Base-by-base conservation (phyloP, 2,797 vertebrate genomes). In the Martes flavigula region DNA sequence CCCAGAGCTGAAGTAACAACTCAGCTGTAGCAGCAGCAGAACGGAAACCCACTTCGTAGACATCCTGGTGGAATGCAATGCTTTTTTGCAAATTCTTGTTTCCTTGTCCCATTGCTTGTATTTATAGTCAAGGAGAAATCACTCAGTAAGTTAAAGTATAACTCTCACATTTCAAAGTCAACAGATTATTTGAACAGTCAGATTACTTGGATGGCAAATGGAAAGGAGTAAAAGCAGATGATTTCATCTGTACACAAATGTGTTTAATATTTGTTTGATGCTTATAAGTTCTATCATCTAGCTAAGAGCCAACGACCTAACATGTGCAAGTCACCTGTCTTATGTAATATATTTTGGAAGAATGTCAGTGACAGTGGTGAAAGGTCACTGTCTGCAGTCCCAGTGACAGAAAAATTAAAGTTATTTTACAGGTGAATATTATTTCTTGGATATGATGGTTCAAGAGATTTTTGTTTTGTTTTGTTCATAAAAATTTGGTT, bases 1-100 rank as follows among this genome's bases (percentile, higher is more conserved):
- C 4, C 81, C 90, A 4, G 18, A 1, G 1, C 58, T 93, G 83
- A 97, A 98, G 62, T 60, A 98, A 64, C 93, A 75, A 94, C 35
- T 48, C 0, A 96, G 0, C 0, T 51, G 96, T 30, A 98, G 66
- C 46, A 98, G 70, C 60, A 98, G 92, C 11, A 40, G 15, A 5
- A 73, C 0, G 56, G n/a, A 83, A 64, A 84, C 0, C 60, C 86
- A 95, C 23, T 81, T 79, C 7, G 10, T 0, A 64, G 64, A 11
- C 96, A 94, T 97, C 35, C 60, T 6, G 60, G 10, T 64, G 10
- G 13, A 35, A 15, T 10, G 5, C 0, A 70, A 18, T 25, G 0
- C 17, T 51, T 51, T 17, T 51, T 51, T 51, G 4, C 51, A 6
- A 51, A 51, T 51, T 17, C 17, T 0, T 18, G 18, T 72, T 25